A percentile compares a stretch with the other conserved stretches of the same genome.
Evolutionary conservation across 2,888 invertebrate species (phyloP).

Genomic region (Amphimallon solstitiale): DNA sequence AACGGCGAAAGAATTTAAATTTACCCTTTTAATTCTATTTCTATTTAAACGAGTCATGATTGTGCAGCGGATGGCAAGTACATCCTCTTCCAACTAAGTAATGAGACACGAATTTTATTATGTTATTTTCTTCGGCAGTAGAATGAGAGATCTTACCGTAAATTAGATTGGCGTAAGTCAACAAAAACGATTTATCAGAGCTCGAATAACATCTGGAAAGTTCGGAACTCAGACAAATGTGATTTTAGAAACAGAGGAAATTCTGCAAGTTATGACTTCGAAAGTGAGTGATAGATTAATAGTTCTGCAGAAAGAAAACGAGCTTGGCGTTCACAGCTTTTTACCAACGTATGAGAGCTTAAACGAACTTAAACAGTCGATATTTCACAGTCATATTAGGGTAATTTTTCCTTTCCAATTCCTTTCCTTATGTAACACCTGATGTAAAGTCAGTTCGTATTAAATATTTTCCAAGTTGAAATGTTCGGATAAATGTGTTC

Average conservation of each 20-base stretch:
- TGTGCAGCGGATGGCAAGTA: neutral
- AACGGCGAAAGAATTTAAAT: slow-evolving; percentile 2
- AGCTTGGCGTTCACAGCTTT: neutral
- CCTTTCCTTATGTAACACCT: neutral
- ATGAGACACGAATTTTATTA: slow-evolving; percentile 17
- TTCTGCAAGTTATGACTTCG: slow-evolving; percentile 25
- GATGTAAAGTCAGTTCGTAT: slow-evolving; percentile 7
- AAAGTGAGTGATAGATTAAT: slow-evolving; percentile 28
- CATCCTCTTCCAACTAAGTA: slow-evolving; percentile 13
- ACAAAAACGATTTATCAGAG: slow-evolving; percentile 28
- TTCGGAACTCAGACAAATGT: slow-evolving; percentile 25
- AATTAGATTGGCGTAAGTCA: slow-evolving; percentile 32
- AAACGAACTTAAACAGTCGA: slow-evolving; percentile 6
- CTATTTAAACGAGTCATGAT: slow-evolving; percentile 14
- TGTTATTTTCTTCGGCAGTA: slow-evolving; percentile 5
- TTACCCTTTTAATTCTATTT: slow-evolving; percentile 15
- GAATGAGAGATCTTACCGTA: slow-evolving; percentile 29
- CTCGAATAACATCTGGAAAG: slow-evolving; percentile 26
- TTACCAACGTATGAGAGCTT: slow-evolving; percentile 14
- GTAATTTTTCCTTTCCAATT: neutral
- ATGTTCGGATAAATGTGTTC: neutral
- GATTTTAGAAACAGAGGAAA: slow-evolving; percentile 28
- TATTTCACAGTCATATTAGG: slow-evolving; percentile 1
- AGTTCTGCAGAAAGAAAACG: slow-evolving; percentile 5
- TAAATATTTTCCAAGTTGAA: slow-evolving; percentile 5